Evolutionary conservation across 2,797 vertebrate species (phyloP), one percentile per base, ranked within the genome.

Genomic region (Garrulus glandarius): DNA sequence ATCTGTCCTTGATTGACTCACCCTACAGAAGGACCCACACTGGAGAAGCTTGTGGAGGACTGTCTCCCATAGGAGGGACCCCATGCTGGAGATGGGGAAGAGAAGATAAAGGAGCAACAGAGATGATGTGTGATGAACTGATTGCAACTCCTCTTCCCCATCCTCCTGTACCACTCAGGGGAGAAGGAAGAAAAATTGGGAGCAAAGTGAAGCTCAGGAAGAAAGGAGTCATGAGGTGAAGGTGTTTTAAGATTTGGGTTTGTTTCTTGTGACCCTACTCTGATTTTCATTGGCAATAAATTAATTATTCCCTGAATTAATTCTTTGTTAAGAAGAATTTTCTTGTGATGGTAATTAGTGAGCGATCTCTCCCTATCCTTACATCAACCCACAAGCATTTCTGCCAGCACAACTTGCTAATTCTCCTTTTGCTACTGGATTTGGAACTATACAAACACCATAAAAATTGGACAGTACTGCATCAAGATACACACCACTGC

Each of bases 1-100:
- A 3, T 9, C 34, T 36, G 34, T 10, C 27, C 15, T 39, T 49
- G 41, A n/a, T 3, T 29, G 22, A 86, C 34, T 19, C 68, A 52
- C 8, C 43, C 26, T 18, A 34, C 6, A 18, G 27, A 69, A 55
- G 21, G 17, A 41, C 8, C 6, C 29, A 36, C 0, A 2, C 0
- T 39, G 22, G 32, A 89, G 22, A 53, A 55, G 44, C 27, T 21
- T 41, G 39, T 23, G 60, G 13, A 63, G 44, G 12, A 63, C 32
- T 55, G 10, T 29, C 18, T n/a, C 26, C 55, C 9, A 18, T 3
- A 36, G 44, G 26, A 74, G 30, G 10, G 6, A 60, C 13, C 11
- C 10, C 20, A 24, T 26, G 12, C 16, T 59, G 50, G 15, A 44
- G 8, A 55, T 36, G 16, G 16, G 39, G 34, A 82, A 49, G 26